Evolutionary conservation across 2,888 invertebrate genomes (phyloP), one percentile per base, ranked within the genome.

Genomic region (Ypsolopha scabrella): DNA sequence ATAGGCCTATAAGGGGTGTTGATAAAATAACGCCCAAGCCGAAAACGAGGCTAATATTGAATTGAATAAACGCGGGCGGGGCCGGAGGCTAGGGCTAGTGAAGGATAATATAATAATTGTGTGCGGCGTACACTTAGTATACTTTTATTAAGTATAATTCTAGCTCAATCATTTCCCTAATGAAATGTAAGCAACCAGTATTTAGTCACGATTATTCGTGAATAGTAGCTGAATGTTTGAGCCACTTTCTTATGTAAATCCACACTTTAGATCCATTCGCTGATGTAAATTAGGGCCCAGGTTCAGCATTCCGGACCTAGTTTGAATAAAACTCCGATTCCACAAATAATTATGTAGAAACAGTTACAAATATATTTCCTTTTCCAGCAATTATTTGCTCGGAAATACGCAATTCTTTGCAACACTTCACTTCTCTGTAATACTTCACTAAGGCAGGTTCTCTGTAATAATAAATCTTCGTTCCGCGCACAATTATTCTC

Each of bases 221-320:
- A 7, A 46, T 46, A 46, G 46, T 46, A 11, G 46, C 7, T 34
- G 34, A 46, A 46, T 56, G 57, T 52, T 67, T 63, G 58, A 67
- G 62, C 65, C 72, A 70, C 74, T 76, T 68, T 68, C 67, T 64
- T 64, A 71, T 76, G 76, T 72, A 74, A 78, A 79, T 80, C 63
- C 62, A 61, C 61, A 77, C 79, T 77, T 78, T 70, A 74, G 76
- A 69, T 69, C 70, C 71, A 75, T 75, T 78, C 73, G 24, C 24
- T 24, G 75, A 77, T 79, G 78, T 69, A 75, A 76, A 78, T 76
- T 68, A 70, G 70, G 63, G 46, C 46, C 7, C 46, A 24, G 24
- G 24, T 24, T 24, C 24, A 24, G 24, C 2, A 24, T 24, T 11
- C n/a, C 45, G n/a, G 34, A 35, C 14, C 13, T 43, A 14, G 14